Base-by-base conservation (phyloP, 2,113 vertebrate genomes). In the Climacteris rufus region DNA sequence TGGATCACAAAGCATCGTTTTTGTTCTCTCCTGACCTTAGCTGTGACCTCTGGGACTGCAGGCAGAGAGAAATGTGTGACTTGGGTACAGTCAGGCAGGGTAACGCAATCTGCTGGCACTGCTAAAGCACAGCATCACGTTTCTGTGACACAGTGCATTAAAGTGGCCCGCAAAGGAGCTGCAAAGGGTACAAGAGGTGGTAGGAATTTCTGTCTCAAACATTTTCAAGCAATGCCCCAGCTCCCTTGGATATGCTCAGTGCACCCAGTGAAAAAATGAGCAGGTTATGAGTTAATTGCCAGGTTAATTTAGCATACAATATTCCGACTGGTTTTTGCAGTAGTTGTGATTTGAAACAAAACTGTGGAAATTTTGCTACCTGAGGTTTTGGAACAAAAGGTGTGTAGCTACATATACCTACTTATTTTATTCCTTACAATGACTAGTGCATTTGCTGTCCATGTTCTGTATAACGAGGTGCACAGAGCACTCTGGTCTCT, bases 1-100 rank as follows among this genome's bases (percentile, higher is more conserved):
- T 97, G 97, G 90, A 96, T 95, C 94, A 96, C 96, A 97, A 97
- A 97, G 92, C 97, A 89, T 91, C 63, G 57, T 87, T 98, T 97
- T 94, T 97, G 93, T 97, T 97, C 80, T 94, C 90, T 91, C 75
- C 95, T 94, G 89, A 97, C 96, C 96, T 98, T 97, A 86, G 83
- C 42, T 20, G 86, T 90, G 94, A 97, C 95, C 97, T 93, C 95
- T 91, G 91, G 92, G 92, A 96, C 95, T 97, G 94, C 95, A 96
- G 93, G 91, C 70, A 82, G 91, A 94, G 96, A 91, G 89, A 90
- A 97, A 96, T 82, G 96, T 96, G 93, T 96, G 97, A 97, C 95
- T 96, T 95, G 20, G 63, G 90, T 84, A 93, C 78, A 93, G 95
- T 56, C 96, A 86, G 94, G 95, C 92, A 76, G 89, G 88, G 94